Percentiles rank a stretch among this genome's conserved stretches.
Conservation (phyloP, 1,140 invertebrate genomes). For the Epicauta chinensis region DNA sequence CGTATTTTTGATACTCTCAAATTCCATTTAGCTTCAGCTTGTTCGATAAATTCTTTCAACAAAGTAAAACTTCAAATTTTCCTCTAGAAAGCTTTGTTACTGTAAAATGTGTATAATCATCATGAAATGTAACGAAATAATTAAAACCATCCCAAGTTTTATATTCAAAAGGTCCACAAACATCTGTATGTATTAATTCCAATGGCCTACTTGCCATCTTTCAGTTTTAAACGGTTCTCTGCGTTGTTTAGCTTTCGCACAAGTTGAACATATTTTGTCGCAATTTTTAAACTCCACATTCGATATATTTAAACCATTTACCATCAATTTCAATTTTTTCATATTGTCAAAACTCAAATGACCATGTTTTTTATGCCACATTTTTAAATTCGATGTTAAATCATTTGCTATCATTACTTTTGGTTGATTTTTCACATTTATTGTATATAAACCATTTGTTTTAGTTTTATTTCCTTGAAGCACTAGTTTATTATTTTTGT, state of each 20-base stretch:
- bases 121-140: slow-evolving; percentile 33
- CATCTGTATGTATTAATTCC: slow-evolving; percentile 32
- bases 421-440: not conserved
- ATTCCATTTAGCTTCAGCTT: slow-evolving; percentile 20
- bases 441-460: not conserved
- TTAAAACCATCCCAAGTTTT: slow-evolving; percentile 23
- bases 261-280: not conserved
- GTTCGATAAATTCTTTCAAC: slow-evolving; percentile 26
- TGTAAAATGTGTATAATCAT: slow-evolving; percentile 31
- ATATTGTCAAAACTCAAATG: not conserved
- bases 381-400: too few relatives aligned
- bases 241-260: not conserved
- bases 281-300: not conserved
- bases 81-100: slow-evolving; percentile 36
- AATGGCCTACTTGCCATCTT: slow-evolving; percentile 19
- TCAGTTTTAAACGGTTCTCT: not conserved
- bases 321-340: not conserved
- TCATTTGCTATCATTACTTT: not conserved
- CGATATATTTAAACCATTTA: not conserved
- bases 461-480: too few relatives aligned
- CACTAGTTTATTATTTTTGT: too few relatives aligned
- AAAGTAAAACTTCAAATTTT: slow-evolving; percentile 30
- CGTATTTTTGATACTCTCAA: slow-evolving; percentile 25
- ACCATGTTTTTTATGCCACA: too few relatives aligned
- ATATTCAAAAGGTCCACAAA: slow-evolving; percentile 37